Base-by-base conservation (phyloP, 2,888 invertebrate species). In the Melinopterus prodromus region DNA sequence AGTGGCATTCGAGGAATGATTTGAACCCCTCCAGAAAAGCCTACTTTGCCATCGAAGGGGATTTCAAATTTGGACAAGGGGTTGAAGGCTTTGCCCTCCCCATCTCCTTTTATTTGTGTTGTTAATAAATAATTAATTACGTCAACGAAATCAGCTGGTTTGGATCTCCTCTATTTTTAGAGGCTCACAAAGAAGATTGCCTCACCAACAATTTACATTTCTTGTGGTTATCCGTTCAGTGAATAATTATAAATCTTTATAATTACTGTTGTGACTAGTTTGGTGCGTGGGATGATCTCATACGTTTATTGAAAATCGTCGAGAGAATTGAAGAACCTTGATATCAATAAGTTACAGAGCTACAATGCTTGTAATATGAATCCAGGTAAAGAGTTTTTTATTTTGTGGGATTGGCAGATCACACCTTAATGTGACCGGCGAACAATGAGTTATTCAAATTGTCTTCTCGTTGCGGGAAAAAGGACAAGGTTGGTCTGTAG, bases 321-420 rank as follows among this genome's bases (percentile, higher is more conserved):
- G 26, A 53, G 53, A 53, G 53, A 53, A 53, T 53, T 53, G 53
- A 53, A 53, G 12, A 53, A 53, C 53, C 53, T 53, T 53, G 53
- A 53, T 53, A 53, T 53, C 53, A 53, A 53, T 53, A 53, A 53
- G 53, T 53, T 53, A 53, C 53, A 53, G 7, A 6, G 38, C 38
- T 6, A 38, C 38, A 38, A 38, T 53, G 53, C 53, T 53, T 7
- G 53, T 53, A 53, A 53, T 53, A 2, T 53, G 53, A 9, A 53
- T 53, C 53, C 53, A 53, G 53, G 53, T 53, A 53, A 9, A 53
- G 53, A 53, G 53, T 9, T 53, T 53, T 53, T 53, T 53, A 12
- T 1, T 26, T 74, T 5, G 74, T 74, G 74, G 74, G 74, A 36
- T 74, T 35, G 74, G 74, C 74, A 74, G 74, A 74, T 74, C 74